Evolutionary conservation across 2,888 invertebrate species (phyloP), one percentile per base, ranked within the genome.

Genomic region (Nipponacmea schrenckii): DNA sequence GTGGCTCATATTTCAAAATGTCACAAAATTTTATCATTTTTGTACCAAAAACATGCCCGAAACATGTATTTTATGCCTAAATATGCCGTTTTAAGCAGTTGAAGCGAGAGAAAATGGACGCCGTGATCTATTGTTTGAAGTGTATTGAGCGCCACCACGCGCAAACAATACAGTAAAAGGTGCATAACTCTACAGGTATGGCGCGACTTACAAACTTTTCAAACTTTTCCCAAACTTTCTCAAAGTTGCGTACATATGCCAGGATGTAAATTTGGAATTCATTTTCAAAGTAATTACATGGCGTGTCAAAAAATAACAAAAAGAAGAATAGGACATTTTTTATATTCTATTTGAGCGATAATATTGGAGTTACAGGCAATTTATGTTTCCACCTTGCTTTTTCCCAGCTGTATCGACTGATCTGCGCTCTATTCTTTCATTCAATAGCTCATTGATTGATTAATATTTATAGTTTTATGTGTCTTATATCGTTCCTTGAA

Each of bases 131-230:
- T 81, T 81, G 79, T 80, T 79, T 80, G 79, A 71, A 70, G 71
- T 72, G 73, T 75, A 69, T 67, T 75, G 73, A 84, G 85, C 84
- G 85, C 82, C 84, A 81, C 80, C 83, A 77, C 78, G 83, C 81
- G 84, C 79, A 80, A 78, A 82, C 74, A 82, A 80, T 80, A 78
- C 78, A 79, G 74, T 72, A 76, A 73, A 83, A 81, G 82, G 80
- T 81, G 81, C 82, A 80, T 82, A 82, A 84, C 84, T 84, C 83
- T 80, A 79, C 66, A 67, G 70, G 69, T 68, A 67, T 74, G 79
- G 71, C 68, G 76, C 68, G 73, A 73, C 75, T 69, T 31, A 67
- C 62, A 71, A 71, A 64, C 63, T 68, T 56, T 56, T 56, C 56
- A 14, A 56, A 56, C 24, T 39, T 39, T 39, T 39, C 39, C 46